Base-by-base conservation (phyloP, 2,113 vertebrate species). In the Paraplagusia blochii region DNA sequence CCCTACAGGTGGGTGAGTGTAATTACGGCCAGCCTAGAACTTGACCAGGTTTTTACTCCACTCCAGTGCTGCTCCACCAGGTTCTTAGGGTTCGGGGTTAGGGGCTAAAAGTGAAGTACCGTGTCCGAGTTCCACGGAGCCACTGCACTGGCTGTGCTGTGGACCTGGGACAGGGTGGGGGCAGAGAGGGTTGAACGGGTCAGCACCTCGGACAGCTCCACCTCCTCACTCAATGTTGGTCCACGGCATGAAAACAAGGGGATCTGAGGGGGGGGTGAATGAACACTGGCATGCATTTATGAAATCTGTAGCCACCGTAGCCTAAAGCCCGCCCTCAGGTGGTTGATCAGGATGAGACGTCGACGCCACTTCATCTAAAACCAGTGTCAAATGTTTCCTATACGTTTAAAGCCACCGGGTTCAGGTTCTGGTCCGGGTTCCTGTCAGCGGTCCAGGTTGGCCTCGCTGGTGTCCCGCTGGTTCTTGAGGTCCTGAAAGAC, bases 401-500 rank as follows among this genome's bases (percentile, higher is more conserved):
- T 36, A 11, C 9, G 4, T 13, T 11, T 40, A 43, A 44, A 1
- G 40, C 10, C n/a, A 7, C 49, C 15, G 12, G 36, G 17, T 1
- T n/a, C 22, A 6, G 22, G 22, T 29, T 29, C 22, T 29, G 22
- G 14, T 47, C 9, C 7, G 18, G 15, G 1, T 14, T 51, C 58
- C 43, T 83, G 87, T 88, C 83, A 99, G 68, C 94, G 94, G 80
- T 99, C 95, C 90, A 96, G 82, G 82, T 90, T 93, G 50, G 87
- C 68, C 52, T 93, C 92, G 80, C 76, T 85, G 59, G 66, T 76
- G 47, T 95, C 93, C 38, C 93, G 93, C 61, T 99, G 95, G 72
- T 93, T 93, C 87, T 97, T 98, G 72, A 99, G 93, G 84, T 98
- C 95, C 81, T 96, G 95, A 81, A 99, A 96, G 77, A 98, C 92